Evolutionary conservation across 2,888 invertebrate genomes (phyloP).

Genomic region (Mythimna pallens): DNA sequence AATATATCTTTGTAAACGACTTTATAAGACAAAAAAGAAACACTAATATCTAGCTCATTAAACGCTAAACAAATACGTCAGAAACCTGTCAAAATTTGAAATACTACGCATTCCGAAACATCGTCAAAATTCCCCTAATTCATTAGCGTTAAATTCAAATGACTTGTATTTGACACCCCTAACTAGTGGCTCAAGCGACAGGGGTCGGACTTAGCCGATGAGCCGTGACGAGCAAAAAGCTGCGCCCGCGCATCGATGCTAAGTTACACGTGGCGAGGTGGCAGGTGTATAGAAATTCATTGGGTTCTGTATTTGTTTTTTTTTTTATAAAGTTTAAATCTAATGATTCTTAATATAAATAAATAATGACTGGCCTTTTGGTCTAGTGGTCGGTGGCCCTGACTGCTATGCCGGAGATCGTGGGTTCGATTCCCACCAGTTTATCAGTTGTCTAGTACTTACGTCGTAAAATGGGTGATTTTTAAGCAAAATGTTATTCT

Average conservation of each 20-base stretch:
- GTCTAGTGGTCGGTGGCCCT: too few species aligned
- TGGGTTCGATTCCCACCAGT: too few species aligned
- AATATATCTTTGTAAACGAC: not conserved
- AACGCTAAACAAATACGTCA: conserved; percentile 16
- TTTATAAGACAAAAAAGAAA: conserved; percentile 3
- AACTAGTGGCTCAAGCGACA: conserved; percentile 54
- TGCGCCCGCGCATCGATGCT: conserved; percentile 56
- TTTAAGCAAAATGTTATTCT: not conserved
- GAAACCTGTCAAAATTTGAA: conserved; percentile 42
- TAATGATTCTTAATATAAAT: not conserved
- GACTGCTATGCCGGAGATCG: too few species aligned
- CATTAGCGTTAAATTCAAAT: conserved; percentile 84
- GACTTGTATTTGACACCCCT: conserved; percentile 74
- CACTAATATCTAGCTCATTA: conserved; percentile 27
- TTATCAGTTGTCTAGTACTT: too few species aligned
- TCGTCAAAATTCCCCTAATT: conserved; percentile 80
- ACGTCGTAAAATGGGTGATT: not conserved
- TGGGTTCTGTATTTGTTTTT: conserved; percentile 19
- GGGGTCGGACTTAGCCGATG: conserved; percentile 65
- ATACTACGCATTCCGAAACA: conserved; percentile 29
- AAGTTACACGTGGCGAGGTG: conserved; percentile 50
- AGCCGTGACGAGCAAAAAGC: conserved; percentile 65
- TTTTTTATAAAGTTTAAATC: too few species aligned
- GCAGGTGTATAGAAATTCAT: conserved; percentile 52
- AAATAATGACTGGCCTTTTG: not conserved